Evolutionary conservation across 2,797 vertebrate species (phyloP).

Genomic region (Alfaro cultratus): DNA sequence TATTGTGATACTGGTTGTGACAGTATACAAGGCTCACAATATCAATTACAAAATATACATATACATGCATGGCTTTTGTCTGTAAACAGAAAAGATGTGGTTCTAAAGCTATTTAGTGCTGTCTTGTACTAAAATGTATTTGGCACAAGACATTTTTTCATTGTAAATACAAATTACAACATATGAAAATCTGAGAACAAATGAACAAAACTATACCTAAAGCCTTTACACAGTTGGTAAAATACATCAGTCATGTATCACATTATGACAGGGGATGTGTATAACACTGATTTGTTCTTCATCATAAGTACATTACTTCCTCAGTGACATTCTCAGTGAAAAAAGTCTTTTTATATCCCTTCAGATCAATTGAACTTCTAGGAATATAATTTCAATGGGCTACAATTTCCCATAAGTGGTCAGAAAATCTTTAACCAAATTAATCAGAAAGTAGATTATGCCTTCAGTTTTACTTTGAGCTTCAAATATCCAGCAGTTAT

Average conservation of each 20-base stretch:
- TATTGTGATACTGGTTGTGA: not conserved
- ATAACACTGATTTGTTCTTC: not conserved
- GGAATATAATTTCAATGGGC: not conserved
- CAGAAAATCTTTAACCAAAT: not conserved
- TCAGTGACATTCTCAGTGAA: not conserved
- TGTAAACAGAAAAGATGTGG: not conserved
- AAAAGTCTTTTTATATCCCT: not conserved
- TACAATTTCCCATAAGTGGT: not conserved
- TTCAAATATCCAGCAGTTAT: not conserved
- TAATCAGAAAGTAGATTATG: not conserved
- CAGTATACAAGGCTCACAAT: no score
- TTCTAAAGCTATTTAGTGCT: not conserved
- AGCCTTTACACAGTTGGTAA: not conserved
- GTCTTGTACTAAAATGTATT: not conserved
- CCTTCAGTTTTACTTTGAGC: not conserved
- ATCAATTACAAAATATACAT: not conserved
- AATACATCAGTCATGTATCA: not conserved
- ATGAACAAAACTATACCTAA: not conserved
- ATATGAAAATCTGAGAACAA: not conserved
- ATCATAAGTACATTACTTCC: not conserved
- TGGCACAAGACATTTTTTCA: not conserved
- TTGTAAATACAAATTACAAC: not conserved
- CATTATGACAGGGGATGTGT: not conserved
- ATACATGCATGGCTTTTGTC: not conserved
- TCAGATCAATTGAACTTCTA: not conserved